A percentile compares a stretch with the other conserved stretches of the same genome.
Conservation (phyloP, 2,888 invertebrate genomes). For the Synanthedon tipuliformis region DNA sequence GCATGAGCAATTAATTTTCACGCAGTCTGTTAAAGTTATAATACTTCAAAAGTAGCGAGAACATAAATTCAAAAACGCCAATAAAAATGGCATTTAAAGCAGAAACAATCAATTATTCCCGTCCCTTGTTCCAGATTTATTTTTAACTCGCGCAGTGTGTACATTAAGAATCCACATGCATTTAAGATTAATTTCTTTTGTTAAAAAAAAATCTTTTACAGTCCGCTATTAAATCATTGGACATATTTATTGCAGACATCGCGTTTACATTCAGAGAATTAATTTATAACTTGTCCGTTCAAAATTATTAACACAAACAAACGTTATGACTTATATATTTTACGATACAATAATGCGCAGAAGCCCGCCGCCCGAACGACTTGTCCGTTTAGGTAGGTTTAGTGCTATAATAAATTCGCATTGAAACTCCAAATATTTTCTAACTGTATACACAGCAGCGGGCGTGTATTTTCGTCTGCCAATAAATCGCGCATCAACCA, state of each 20-base stretch:
- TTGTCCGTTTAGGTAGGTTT: conserved; percentile 32
- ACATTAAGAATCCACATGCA: no score
- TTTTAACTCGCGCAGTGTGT: no score
- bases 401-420: conserved; percentile 40
- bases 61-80: no score
- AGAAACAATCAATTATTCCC: no score
- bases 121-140: no score
- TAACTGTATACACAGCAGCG: conserved; percentile 35
- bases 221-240: not conserved
- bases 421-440: conserved; percentile 53
- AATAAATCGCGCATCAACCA: conserved; percentile 36
- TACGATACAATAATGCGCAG: not conserved
- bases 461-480: conserved; percentile 46
- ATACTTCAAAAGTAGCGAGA: no score
- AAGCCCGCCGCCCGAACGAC: conserved; percentile 12
- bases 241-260: not conserved
- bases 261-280: not conserved
- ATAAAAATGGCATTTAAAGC: no score
- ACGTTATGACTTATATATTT: not conserved
- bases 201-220: no score
- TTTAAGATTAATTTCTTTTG: no score
- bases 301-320: not conserved
- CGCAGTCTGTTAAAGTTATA: no score
- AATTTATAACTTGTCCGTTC: not conserved
- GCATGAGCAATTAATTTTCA: no score